These are phyloP conservation scores for Diadumene lineata DNA, from an alignment of 92 coral and sea anemone species.

Conservation along the genomic window DNA sequence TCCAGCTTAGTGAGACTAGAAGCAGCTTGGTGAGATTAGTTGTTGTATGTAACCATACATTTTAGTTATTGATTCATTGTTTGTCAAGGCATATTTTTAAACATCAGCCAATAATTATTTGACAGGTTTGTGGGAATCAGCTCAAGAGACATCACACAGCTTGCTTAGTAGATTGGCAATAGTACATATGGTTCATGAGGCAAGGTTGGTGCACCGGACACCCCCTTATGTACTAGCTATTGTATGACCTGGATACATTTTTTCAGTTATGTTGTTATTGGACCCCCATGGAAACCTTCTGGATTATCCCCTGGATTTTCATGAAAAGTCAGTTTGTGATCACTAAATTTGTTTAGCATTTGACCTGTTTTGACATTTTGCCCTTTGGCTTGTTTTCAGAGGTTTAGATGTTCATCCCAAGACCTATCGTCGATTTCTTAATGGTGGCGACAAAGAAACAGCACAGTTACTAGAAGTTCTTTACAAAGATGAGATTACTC, in stretches of 20 bases:
- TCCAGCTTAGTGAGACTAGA: no score
- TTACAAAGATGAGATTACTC: constrained; percentile 29
- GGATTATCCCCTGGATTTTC: no score
- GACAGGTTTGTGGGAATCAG: constrained; percentile 33
- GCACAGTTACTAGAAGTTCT: constrained; percentile 22
- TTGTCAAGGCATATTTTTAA: neutral
- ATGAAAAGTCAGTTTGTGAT: no score
- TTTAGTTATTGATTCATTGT: no score
- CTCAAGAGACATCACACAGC: constrained; percentile 37
- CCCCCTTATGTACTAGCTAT: no score
- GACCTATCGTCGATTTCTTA: constrained; percentile 22
- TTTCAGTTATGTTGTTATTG: no score
- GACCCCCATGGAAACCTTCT: no score
- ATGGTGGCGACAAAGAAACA: constrained; percentile 29
- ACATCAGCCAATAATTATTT: neutral
- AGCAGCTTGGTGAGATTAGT: no score
- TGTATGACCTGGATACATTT: no score
- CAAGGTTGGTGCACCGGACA: constrained; percentile 18
- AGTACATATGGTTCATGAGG: constrained; percentile 37
- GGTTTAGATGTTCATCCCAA: constrained; percentile 37
- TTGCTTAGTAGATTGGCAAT: constrained; percentile 30
- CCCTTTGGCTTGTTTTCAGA: neutral
- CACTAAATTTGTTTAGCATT: no score
- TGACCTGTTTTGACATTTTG: no score
- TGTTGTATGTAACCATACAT: no score